Evolutionary conservation across 2,888 invertebrate genomes (phyloP).

Genomic region (Scaptodrosophila latifasciaeformis): DNA sequence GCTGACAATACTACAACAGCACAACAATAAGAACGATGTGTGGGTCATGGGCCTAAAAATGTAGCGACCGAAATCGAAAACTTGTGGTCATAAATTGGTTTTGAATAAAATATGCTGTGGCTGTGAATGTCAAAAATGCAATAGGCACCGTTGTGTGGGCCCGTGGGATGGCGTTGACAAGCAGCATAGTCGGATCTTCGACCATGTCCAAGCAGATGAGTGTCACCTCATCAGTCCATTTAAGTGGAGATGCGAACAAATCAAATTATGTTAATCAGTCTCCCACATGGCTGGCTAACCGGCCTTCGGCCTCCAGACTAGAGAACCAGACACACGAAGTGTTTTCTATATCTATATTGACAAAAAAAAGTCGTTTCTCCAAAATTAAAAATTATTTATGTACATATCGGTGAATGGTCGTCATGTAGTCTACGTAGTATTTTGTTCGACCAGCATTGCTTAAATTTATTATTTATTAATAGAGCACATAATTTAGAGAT

Average conservation of each 20-base stretch:
- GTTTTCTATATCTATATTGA: not conserved
- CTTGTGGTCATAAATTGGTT: constrained; percentile 1
- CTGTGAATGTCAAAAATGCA: constrained; percentile 49
- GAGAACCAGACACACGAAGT: constrained; percentile 1
- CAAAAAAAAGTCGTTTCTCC: constrained; percentile 45
- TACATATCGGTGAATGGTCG: not conserved
- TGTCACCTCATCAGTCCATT: too few species aligned
- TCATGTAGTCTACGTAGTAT: not conserved
- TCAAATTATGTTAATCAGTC: constrained; percentile 60
- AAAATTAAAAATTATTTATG: constrained; percentile 45
- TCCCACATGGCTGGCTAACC: constrained; percentile 52
- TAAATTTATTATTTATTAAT: constrained; percentile 58
- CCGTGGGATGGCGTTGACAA: too few species aligned
- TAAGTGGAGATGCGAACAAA: too few species aligned
- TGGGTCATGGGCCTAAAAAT: constrained; percentile 38
- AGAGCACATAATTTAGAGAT: constrained; percentile 61
- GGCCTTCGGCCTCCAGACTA: constrained; percentile 28
- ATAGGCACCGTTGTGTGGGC: too few species aligned
- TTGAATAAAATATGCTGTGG: too few species aligned
- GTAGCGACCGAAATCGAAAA: constrained; percentile 4
- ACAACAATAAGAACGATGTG: constrained; percentile 40
- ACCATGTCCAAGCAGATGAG: not conserved
- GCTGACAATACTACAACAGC: constrained; percentile 13
- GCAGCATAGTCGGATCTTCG: not conserved
- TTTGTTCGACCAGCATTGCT: not conserved